Conservation (phyloP, 2,888 invertebrate species). For the Aspidiotus rigidus region DNA sequence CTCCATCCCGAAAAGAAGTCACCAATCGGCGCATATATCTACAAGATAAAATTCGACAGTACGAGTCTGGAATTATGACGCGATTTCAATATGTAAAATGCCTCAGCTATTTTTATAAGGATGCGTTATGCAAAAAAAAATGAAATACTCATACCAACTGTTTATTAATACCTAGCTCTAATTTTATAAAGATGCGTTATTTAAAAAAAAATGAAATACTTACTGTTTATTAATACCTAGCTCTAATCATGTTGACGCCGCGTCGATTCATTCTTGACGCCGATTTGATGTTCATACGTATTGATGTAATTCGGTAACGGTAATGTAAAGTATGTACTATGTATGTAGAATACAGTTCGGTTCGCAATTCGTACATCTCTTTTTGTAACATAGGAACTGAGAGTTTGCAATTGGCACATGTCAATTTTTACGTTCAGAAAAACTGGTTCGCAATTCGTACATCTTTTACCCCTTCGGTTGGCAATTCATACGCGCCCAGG, state of each 20-base stretch:
- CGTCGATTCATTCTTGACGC: too few species aligned
- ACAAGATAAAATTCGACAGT: background rate
- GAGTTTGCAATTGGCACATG: background rate
- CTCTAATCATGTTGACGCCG: too few species aligned
- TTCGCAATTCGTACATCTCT: background rate
- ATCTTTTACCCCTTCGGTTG: conserved; percentile 2
- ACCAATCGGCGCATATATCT: background rate
- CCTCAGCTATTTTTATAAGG: background rate
- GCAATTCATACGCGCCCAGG: background rate
- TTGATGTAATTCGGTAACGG: too few species aligned
- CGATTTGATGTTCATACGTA: too few species aligned
- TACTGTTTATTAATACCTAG: too few species aligned
- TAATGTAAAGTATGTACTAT: background rate
- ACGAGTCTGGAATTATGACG: background rate
- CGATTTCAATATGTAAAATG: background rate
- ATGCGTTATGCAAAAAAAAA: background rate
- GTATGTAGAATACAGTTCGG: background rate
- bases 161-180: too few species aligned
- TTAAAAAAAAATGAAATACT: too few species aligned
- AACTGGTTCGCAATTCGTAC: background rate
- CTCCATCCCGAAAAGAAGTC: background rate
- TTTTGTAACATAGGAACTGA: background rate
- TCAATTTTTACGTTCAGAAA: background rate
- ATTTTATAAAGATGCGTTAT: too few species aligned
- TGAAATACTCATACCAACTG: too few species aligned